Evolutionary conservation across 2,888 invertebrate genomes (phyloP).

Genomic region (Drosophila formosana): DNA sequence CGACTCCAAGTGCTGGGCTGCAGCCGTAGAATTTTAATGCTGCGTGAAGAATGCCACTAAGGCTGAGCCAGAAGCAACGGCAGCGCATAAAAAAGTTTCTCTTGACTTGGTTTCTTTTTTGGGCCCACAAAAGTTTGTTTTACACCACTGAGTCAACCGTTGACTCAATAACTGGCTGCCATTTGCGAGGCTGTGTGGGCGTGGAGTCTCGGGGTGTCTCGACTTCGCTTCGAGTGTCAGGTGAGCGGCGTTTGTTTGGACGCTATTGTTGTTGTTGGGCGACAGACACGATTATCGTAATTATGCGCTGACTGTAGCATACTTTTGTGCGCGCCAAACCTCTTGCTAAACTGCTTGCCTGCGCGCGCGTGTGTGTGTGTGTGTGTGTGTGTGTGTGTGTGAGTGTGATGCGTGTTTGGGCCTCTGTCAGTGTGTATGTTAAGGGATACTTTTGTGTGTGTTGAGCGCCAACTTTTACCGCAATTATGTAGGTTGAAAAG

Average conservation of each 20-base stretch:
- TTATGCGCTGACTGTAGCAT: conserved; percentile 76
- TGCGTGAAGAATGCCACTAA: conserved; percentile 61
- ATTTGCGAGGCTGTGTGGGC: conserved; percentile 32
- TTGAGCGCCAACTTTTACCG: conserved; percentile 66
- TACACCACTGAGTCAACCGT: conserved; percentile 70
- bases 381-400: conserved; percentile 16
- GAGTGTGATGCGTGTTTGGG: conserved; percentile 14
- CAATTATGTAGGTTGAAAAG: conserved; percentile 79
- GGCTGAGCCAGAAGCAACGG: conserved; percentile 18
- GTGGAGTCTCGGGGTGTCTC: conserved; percentile 1
- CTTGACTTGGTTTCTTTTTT: conserved; percentile 29
- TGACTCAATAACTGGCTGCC: conserved; percentile 73
- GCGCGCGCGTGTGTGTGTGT: conserved; percentile 7
- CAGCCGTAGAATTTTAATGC: conserved; percentile 74
- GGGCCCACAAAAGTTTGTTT: conserved; percentile 69
- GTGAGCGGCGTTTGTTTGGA: conserved; percentile 46
- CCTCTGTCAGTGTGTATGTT: conserved; percentile 28
- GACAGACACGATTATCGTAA: conserved; percentile 81
- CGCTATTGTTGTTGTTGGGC: conserved; percentile 42
- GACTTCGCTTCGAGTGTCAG: conserved; percentile 28
- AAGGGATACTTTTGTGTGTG: conserved; percentile 48
- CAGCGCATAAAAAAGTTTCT: conserved; percentile 54
- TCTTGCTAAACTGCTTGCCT: conserved; percentile 53
- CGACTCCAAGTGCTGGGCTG: conserved; percentile 31
- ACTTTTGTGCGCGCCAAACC: conserved; percentile 67